These are phyloP conservation scores for Pelochelys cantorii DNA, from an alignment of 2,797 vertebrate species.

Conservation along the genomic window DNA sequence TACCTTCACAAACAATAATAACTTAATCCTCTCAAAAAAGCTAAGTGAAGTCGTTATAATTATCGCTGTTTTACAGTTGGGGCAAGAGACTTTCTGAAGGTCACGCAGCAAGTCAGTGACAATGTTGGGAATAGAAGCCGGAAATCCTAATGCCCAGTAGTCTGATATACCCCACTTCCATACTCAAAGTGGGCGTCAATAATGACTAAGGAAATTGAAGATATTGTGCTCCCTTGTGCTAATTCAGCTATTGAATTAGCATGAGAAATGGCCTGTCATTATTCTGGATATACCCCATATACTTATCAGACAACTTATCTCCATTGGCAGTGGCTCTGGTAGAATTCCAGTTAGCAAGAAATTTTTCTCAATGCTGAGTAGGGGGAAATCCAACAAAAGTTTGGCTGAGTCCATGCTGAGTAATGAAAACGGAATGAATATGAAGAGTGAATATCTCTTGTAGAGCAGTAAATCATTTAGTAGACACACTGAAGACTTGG, in stretches of 20 bases:
- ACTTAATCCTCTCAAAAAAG: neutral
- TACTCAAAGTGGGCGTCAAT: neutral
- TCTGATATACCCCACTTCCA: neutral
- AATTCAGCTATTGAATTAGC: neutral
- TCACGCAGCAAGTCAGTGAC: neutral
- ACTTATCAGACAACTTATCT: constrained; percentile 39
- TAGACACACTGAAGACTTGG: constrained; percentile 17
- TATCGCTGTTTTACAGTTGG: neutral
- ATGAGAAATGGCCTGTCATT: constrained; percentile 27
- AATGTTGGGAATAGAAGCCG: neutral
- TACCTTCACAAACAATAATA: neutral
- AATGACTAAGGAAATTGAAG: constrained; percentile 15
- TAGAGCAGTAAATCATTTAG: constrained; percentile 44
- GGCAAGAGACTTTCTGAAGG: neutral
- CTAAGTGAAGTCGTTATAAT: neutral
- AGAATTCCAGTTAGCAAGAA: constrained; percentile 65
- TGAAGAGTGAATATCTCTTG: constrained; percentile 23
- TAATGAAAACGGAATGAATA: constrained; percentile 60
- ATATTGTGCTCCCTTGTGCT: neutral
- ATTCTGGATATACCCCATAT: constrained; percentile 24
- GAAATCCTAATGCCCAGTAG: neutral
- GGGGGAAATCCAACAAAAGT: constrained; percentile 69
- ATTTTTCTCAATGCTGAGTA: constrained; percentile 63
- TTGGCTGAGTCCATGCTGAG: constrained; percentile 67
- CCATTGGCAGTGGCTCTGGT: constrained; percentile 43